A percentile compares a stretch with the other conserved stretches of the same genome.
Conservation (phyloP, 2,113 vertebrate genomes). For the Poecilia latipinna region DNA sequence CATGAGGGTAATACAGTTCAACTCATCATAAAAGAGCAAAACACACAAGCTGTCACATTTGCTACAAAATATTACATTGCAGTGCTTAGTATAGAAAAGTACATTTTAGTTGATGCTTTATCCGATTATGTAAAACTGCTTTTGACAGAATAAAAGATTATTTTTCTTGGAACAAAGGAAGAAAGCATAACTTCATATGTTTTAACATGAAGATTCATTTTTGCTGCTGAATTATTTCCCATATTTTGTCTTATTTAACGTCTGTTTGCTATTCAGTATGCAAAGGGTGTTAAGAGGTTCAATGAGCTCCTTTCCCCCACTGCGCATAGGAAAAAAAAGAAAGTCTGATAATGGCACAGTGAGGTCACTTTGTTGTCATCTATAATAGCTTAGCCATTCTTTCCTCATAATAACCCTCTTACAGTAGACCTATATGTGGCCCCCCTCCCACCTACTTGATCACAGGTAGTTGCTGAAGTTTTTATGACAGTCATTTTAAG, state of each 20-base stretch:
- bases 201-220: not conserved
- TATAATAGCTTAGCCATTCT: not conserved
- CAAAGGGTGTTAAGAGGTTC: not conserved
- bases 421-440: not conserved
- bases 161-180: not conserved
- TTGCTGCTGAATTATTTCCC: not conserved
- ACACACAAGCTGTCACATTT: not conserved
- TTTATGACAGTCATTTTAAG: constrained; percentile 9
- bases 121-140: not conserved
- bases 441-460: not conserved
- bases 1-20: not conserved
- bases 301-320: not conserved
- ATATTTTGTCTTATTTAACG: not conserved
- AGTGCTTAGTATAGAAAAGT: not conserved
- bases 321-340: not conserved
- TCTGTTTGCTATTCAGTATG: not conserved
- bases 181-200: too few relatives aligned
- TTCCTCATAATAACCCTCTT: not conserved
- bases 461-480: constrained; percentile 6
- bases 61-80: not conserved
- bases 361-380: not conserved
- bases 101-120: not conserved
- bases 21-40: not conserved
- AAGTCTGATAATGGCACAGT: not conserved
- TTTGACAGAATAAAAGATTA: not conserved